A percentile compares a stretch with the other conserved stretches of the same genome.
Evolutionary conservation across 2,797 vertebrate genomes (phyloP).

Genomic region (Brachyrhaphis roseni): DNA sequence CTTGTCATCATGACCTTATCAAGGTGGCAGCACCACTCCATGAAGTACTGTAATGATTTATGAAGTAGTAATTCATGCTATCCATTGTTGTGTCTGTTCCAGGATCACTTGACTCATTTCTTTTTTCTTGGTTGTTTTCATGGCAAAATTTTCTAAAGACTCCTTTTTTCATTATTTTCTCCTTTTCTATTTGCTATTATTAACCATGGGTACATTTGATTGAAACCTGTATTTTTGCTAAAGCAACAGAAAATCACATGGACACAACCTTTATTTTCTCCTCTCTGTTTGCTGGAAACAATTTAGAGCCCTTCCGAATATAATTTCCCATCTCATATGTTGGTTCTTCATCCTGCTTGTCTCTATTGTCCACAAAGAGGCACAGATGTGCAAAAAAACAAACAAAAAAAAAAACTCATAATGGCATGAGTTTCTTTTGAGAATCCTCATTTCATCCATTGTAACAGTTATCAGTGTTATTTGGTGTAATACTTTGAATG

Average conservation of each 20-base stretch:
- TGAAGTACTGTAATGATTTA: not conserved
- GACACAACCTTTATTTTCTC: not conserved
- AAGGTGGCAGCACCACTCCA: not conserved
- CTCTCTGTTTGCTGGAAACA: conserved; percentile 9
- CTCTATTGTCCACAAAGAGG: conserved; percentile 11
- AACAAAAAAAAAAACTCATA: conserved; percentile 41
- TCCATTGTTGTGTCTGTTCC: not conserved
- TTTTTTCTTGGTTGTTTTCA: not conserved
- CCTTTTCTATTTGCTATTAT: not conserved
- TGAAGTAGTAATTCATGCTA: not conserved
- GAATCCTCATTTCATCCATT: conserved; percentile 27
- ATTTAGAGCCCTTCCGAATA: conserved; percentile 41
- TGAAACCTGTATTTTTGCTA: not conserved
- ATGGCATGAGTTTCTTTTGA: conserved; percentile 24
- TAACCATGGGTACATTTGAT: not conserved
- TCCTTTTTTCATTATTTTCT: not conserved
- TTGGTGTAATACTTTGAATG: conserved; percentile 26
- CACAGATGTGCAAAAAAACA: not conserved
- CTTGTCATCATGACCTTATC: not conserved
- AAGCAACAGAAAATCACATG: conserved; percentile 7
- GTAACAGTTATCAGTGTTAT: conserved; percentile 46
- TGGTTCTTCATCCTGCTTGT: conserved; percentile 22
- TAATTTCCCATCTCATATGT: conserved; percentile 27
- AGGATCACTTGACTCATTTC: not conserved
- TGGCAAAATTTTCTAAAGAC: not conserved